Evolutionary conservation across 2,888 invertebrate species (phyloP), one percentile per base, ranked within the genome.

Genomic region (Drosophila mercatorum): DNA sequence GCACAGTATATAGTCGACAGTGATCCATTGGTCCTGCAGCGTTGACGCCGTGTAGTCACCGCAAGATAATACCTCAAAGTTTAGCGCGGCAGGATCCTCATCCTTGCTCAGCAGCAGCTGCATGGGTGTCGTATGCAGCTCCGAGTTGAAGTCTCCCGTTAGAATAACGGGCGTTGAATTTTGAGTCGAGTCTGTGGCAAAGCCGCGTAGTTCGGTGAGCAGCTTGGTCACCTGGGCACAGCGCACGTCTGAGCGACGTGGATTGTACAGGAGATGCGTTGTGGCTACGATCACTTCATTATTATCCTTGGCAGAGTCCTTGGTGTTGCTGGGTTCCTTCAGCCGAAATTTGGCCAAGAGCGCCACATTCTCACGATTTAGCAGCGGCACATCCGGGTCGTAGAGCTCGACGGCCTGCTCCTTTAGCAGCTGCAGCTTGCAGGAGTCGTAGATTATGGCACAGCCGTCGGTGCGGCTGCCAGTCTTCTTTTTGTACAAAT

Each of bases 191-290:
- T 92, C 62, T 6, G 5, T 95, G 0, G 97, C 95, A 78, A 97
- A 94, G 81, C 96, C 94, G 79, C 98, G 97, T 5, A 99, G 93
- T 92, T 98, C 97, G 0, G 97, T 95, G 12, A 99, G 93, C 10
- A 99, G 93, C 41, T 97, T 91, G 87, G 97, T 96, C 44, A 96
- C 94, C 93, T 99, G 99, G 0, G 97, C 98, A 38, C 99, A 93
- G 80, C 98, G 95, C 0, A 99, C 95, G 92, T 99, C 99, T 26
- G 96, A 95, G 44, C 99, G 94, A 79, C 94, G 95, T 0, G 97
- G 98, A 94, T 99, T 99, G 92, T 96, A 99, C 11, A 99, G 93
- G 52, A 99, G 94, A 93, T 99, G 99, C 0, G 99, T 99, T 12
- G 98, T 99, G 5, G 97, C 97, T 1, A 99, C 95, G 58, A 97